Base-by-base conservation (phyloP, 1,140 invertebrate species). In the Xylocopa sonorina region DNA sequence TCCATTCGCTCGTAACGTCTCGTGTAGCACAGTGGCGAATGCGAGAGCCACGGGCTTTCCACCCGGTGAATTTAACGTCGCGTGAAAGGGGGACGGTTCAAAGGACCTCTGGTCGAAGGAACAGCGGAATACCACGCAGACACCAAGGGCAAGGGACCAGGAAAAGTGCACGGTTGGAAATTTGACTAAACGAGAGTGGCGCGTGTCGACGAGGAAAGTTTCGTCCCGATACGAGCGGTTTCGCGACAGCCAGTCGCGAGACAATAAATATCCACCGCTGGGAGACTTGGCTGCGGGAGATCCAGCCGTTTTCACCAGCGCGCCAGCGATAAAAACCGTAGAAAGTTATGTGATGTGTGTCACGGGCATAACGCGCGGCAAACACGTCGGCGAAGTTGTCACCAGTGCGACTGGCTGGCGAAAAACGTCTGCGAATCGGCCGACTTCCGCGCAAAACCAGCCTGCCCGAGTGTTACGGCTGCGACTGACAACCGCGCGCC, bases 271-370 rank as follows among this genome's bases (percentile, higher is more conserved):
- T 51, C 51, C 80, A n/a, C 66, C 21, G 16, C 27, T 46, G 76
- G 48, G 64, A 66, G n/a, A n/a, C n/a, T 32, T 29, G 41, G 3
- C 64, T 46, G 43, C 38, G 80, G 46, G 66, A 81, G 78, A 84
- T 80, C n/a, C 82, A 83, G 81, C 46, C 78, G 77, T 83, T 84
- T 83, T 84, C 77, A 71, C 78, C 53, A 32, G 43, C 14, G 10
- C 32, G 3, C 1, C 48, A n/a, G 34, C 57, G 63, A 86, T 71
- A 86, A 83, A 86, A 86, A 75, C 48, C 51, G 67, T 80, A 81
- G 85, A 87, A 87, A 87, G 84, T 86, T 83, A 79, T 74, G 84
- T 76, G 85, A 87, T 87, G 82, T 84, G 78, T 83, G 85, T 87
- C 69, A 77, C 66, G 16, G 60, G 38, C 78, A 81, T 86, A 86